Percentiles rank a stretch among this genome's conserved stretches.
Conservation (phyloP, 2,888 invertebrate species). For the Eupithecia insigniata region DNA sequence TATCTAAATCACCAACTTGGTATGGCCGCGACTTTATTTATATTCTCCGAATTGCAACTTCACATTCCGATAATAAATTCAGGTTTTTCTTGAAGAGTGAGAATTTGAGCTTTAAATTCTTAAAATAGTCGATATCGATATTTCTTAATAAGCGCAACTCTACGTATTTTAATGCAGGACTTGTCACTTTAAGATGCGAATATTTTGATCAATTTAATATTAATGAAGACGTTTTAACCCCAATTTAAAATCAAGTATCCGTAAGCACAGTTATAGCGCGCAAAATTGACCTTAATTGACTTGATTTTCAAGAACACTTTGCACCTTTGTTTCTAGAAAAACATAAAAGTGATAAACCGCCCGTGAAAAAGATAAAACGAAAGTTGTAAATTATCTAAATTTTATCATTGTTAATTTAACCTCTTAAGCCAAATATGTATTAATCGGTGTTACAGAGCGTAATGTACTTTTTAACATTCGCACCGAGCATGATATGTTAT, state of each 20-base stretch:
- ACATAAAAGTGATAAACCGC: no score
- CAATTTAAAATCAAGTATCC: not conserved
- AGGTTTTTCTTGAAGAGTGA: slow-evolving; percentile 32
- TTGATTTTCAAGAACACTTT: not conserved
- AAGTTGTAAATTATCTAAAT: no score
- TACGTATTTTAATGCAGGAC: slow-evolving; percentile 14
- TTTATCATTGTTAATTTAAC: no score
- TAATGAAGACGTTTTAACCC: slow-evolving; percentile 6
- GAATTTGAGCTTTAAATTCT: slow-evolving; percentile 22
- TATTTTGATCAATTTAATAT: slow-evolving; percentile 14
- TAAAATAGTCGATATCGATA: slow-evolving; percentile 28
- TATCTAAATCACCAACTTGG: not conserved
- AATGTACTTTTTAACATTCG: no score
- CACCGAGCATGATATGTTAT: no score
- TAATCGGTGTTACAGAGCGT: no score
- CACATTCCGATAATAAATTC: slow-evolving; percentile 37
- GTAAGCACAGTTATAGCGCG: slow-evolving; percentile 3
- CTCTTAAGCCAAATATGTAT: no score
- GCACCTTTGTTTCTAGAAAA: not conserved
- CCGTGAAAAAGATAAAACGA: no score
- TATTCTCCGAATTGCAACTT: slow-evolving; percentile 40
- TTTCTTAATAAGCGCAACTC: slow-evolving; percentile 16
- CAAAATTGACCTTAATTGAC: slow-evolving; percentile 11
- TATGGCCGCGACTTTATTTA: not conserved
- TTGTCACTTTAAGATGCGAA: slow-evolving; percentile 13